These are phyloP conservation scores for Drosophila ustulata DNA, from an alignment of 2,888 invertebrate genomes.

Conservation along the genomic window DNA sequence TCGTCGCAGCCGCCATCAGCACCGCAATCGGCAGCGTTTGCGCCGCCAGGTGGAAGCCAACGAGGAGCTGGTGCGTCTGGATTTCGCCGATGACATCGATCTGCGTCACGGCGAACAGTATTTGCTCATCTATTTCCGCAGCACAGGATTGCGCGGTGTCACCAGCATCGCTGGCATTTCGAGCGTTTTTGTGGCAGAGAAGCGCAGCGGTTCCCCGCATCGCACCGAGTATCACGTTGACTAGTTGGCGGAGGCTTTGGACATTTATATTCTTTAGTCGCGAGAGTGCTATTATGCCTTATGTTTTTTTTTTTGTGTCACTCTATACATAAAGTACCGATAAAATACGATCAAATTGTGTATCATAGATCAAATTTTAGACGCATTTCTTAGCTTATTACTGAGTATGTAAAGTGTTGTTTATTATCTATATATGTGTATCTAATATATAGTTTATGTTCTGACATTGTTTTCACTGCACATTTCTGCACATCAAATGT, in stretches of 20 bases:
- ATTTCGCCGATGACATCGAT: slow-evolving; percentile 84
- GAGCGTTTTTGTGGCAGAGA: slow-evolving; percentile 82
- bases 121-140: slow-evolving; percentile 84
- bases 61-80: slow-evolving; percentile 80
- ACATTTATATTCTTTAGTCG: slow-evolving; percentile 59
- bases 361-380: slow-evolving; percentile 9
- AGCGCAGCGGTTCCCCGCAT: slow-evolving; percentile 79
- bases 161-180: slow-evolving; percentile 84
- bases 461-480: slow-evolving; percentile 24
- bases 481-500: slow-evolving; percentile 53
- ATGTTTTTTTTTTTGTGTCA: slow-evolving; percentile 14
- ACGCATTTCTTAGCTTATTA: slow-evolving; percentile 38
- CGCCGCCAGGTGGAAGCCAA: slow-evolving; percentile 70
- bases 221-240: slow-evolving; percentile 72
- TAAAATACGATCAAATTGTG: not conserved
- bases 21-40: slow-evolving; percentile 68
- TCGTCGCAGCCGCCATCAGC: slow-evolving; percentile 61
- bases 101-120: slow-evolving; percentile 82
- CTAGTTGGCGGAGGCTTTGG: slow-evolving; percentile 65
- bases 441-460: slow-evolving; percentile 3
- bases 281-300: slow-evolving; percentile 5
- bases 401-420: slow-evolving; percentile 21
- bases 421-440: not conserved
- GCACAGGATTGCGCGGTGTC: slow-evolving; percentile 84
- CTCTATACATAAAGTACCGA: not conserved